Evolutionary conservation across 2,797 vertebrate species (phyloP), one percentile per base, ranked within the genome.

Genomic region (Labeo calbasu): DNA sequence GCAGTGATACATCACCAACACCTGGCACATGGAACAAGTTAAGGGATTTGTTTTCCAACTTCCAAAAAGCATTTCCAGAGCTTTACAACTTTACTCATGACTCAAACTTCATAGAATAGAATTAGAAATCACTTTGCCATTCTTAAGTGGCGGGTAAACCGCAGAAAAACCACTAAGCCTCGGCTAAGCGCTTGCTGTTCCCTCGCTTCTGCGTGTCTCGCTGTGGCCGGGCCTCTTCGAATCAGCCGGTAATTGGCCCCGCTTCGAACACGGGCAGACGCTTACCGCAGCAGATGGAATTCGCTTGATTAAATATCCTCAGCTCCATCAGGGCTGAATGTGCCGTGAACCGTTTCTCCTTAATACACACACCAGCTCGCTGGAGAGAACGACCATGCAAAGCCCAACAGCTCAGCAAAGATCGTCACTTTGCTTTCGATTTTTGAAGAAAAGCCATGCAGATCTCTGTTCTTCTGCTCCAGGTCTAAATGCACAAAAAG

Each of bases 221-320:
- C 81, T 68, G 81, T 40, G 61, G 55, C 78, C 65, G 28, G 65
- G 79, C 79, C 53, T 85, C 55, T 2, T 51, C 40, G 78, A 88
- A 88, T 88, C 87, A 85, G 79, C 13, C n/a, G 2, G 85, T 86
- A 86, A 88, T 85, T 88, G 85, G 83, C 69, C 79, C 23, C 40
- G 21, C 82, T 71, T 73, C 63, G 73, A 84, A 82, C 23, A 43
- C 32, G 46, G 51, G 4, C 73, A 80, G 77, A 48, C 57, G 55
- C 59, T 88, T 81, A 86, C 73, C n/a, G n/a, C 51, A 48, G 68
- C 59, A 79, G 79, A 78, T 72, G 80, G 79, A 86, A 84, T 82
- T 80, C 65, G 19, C 75, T 85, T 86, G 79, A 88, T 86, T 88
- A 83, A 86, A 88, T 86, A 84, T 85, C 79, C 82, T 81, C 79